Evolutionary conservation across 2,888 invertebrate species (phyloP).

Genomic region (Leucophora obtusa): DNA sequence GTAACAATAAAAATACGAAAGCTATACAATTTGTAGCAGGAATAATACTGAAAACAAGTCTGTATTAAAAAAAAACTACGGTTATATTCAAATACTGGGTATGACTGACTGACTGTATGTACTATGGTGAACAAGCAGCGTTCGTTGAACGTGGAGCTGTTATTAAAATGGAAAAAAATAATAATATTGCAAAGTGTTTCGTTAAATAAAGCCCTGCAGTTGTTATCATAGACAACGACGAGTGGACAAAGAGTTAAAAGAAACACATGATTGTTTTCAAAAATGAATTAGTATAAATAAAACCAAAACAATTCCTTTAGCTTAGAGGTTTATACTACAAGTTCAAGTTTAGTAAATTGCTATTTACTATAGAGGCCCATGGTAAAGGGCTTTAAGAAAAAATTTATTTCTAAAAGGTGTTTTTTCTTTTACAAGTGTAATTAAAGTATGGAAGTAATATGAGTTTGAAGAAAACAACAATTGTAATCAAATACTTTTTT

Average conservation of each 20-base stretch:
- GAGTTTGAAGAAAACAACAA: not conserved
- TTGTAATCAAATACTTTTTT: not conserved
- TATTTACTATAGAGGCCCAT: not conserved
- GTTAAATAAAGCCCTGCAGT: conserved; percentile 22
- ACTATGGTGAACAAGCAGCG: not conserved
- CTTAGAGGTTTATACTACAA: not conserved
- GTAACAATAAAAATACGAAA: conserved; percentile 15
- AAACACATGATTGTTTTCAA: not conserved
- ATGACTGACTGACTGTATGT: too few species aligned
- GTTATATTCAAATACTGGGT: conserved; percentile 32
- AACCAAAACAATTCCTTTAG: not conserved
- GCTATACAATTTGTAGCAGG: conserved; percentile 12
- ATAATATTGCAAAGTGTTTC: not conserved
- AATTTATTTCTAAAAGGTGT: not conserved
- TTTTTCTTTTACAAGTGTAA: conserved; percentile 7
- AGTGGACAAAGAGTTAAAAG: not conserved
- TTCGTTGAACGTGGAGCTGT: not conserved
- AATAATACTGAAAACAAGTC: conserved; percentile 21
- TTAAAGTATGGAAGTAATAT: conserved; percentile 8
- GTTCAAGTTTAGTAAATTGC: not conserved
- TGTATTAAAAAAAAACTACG: conserved; percentile 17
- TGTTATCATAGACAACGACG: conserved; percentile 5
- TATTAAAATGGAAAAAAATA: not conserved
- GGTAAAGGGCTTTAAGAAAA: not conserved
- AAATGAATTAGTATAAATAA: not conserved